Base-by-base conservation (phyloP, 2,113 vertebrate species). In the Ptilorrhoa leucosticta region DNA sequence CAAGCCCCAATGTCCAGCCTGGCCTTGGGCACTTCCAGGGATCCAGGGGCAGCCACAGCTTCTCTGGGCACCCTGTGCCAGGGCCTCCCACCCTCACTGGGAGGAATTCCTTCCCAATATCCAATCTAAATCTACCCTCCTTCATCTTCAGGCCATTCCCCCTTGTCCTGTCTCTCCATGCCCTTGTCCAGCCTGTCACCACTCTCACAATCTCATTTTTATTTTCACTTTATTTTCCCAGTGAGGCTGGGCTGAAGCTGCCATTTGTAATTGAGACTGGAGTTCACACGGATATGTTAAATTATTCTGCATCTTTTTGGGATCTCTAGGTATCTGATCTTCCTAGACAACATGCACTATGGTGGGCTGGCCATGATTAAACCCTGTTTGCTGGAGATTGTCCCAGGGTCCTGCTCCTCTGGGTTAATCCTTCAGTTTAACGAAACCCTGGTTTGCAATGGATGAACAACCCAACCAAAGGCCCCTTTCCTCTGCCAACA, bases 291-390 rank as follows among this genome's bases (percentile, higher is more conserved):
- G 37, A 21, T 28, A 4, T 19, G 7, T 79, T 57, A 22, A 53
- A 75, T 45, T 26, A 9, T 6, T 30, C 27, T 64, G 12, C 14
- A 50, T 61, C 17, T 77, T 56, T 77, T 20, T 2, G 53, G 45
- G 14, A 56, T 30, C 57, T 56, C 18, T 27, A 11, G 19, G 40
- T 10, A 3, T 12, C 30, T 68, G 33, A 3, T 69, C 27, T 66
- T 65, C 18, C n/a, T 37, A 20, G 26, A 19, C 8, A 4, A 15
- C 11, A 0, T 6, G 4, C 1, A 1, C 27, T 69, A 1, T 51
- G 56, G 51, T 39, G 51, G 45, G 11, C 26, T 85, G 63, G 33
- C 42, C 6, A 0, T 6, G 37, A 40, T 17, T 31, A 63, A 91
- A 26, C 27, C 20, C 2, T 6, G 8, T 9, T 42, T 69, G 7